Percentiles rank a stretch among this genome's conserved stretches.
phyloP scores from a whole-genome alignment of 2,888 invertebrate species.

The Temnothorax unifasciatus region DNA sequence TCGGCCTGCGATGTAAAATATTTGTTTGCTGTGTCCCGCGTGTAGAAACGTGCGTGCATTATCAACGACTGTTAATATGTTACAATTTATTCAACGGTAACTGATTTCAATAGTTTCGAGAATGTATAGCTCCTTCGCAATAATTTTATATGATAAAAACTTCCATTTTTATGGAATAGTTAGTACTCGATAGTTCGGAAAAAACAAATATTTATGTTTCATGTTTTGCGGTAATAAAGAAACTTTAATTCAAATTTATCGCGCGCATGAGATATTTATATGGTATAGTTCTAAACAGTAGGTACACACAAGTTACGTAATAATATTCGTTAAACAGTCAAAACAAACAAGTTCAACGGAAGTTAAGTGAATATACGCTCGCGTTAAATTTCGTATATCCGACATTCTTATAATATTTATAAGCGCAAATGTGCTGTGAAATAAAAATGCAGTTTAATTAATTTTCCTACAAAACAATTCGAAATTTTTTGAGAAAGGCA shows the following conservation, averaged over 20 bases:
- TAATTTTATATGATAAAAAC: slow-evolving; percentile 2
- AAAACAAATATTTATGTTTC: slow-evolving; percentile 22
- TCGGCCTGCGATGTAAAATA: slow-evolving; percentile 7
- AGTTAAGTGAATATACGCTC: background rate
- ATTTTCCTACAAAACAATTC: background rate
- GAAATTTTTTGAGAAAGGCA: background rate
- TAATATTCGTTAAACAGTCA: background rate
- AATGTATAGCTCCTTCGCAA: background rate
- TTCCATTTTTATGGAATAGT: background rate
- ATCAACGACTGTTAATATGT: background rate
- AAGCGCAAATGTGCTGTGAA: background rate
- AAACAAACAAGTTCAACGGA: background rate
- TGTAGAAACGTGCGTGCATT: slow-evolving; percentile 2
- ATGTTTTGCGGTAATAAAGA: background rate
- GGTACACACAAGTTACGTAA: background rate
- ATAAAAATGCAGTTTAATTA: slow-evolving; percentile 5
- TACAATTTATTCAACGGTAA: slow-evolving; percentile 4
- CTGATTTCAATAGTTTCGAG: background rate
- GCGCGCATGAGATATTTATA: background rate
- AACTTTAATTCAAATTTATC: slow-evolving; percentile 11
- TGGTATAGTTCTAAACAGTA: background rate
- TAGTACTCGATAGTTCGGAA: background rate
- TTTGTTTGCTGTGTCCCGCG: background rate
- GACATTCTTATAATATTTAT: background rate
- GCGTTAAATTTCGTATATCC: background rate